phyloP scores from a whole-genome alignment of 2,797 vertebrate genomes.

The Todus mexicanus region DNA sequence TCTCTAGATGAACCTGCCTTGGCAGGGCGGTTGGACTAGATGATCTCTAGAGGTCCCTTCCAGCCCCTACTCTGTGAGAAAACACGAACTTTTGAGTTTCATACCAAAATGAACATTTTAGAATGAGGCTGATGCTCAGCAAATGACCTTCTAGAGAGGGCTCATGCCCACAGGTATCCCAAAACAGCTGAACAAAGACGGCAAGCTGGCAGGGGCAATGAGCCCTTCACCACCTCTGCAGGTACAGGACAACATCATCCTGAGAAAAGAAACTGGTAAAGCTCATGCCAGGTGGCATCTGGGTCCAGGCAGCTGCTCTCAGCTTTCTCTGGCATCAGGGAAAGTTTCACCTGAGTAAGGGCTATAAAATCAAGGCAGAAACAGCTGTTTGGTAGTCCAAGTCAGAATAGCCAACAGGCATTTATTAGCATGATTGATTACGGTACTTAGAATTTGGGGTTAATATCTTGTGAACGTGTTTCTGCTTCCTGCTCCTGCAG shows the following conservation, averaged over 20 bases:
- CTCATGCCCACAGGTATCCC: fast-evolving
- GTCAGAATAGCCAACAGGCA: not conserved
- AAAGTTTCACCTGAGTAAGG: not conserved
- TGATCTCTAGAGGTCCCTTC: too few species aligned
- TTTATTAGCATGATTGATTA: not conserved
- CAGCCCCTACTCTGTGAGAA: not conserved
- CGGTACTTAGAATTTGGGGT: not conserved
- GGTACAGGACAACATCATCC: not conserved
- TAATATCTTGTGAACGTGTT: not conserved
- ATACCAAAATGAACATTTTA: not conserved
- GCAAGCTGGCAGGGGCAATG: not conserved
- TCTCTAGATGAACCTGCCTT: too few species aligned
- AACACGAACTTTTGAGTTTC: not conserved
- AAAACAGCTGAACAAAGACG: not conserved
- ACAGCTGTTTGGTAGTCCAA: not conserved
- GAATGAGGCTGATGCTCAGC: not conserved
- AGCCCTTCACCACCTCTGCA: not conserved
- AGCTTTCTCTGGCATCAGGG: not conserved
- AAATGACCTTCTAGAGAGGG: not conserved
- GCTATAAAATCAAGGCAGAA: not conserved
- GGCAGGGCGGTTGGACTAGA: too few species aligned
- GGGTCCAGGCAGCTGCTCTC: not conserved
- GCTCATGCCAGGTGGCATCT: not conserved
- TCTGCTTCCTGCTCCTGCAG: not conserved
- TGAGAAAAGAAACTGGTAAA: not conserved